Evolutionary conservation across 1,140 invertebrate genomes (phyloP), one percentile per base, ranked within the genome.

Genomic region (Orchestia grillus): DNA sequence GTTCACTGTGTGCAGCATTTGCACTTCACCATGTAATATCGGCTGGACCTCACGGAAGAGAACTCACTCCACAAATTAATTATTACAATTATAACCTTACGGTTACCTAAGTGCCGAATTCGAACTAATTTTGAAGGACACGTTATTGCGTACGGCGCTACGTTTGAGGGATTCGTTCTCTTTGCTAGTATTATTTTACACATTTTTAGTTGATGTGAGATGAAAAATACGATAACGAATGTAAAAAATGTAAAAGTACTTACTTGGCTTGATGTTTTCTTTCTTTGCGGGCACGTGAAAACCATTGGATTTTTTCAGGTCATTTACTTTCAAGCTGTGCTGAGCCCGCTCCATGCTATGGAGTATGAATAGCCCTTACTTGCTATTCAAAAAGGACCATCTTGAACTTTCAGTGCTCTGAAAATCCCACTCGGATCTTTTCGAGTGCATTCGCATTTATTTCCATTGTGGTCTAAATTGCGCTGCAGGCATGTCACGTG

Each of bases 391-490:
- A 36, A 77, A 8, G 28, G 28, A 8, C 62, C 36, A 77, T 77
- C 62, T 77, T 77, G 62, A 36, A 77, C 62, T 77, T 77, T 77
- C 15, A 77, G 15, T 77, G 28, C 28, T 77, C 62, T 77, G 62
- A 77, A 77, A 77, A 77, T 36, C 62, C 62, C 62, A 19, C 62
- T 77, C 11, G 62, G 62, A 77, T 77, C 62, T 28, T 77, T 28
- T 77, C 15, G 36, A 77, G 62, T 77, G 62, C 62, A 36, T 36
- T 36, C 28, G 1, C 62, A 77, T 36, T 77, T 28, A 77, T 77
- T 77, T 77, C 62, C 62, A 77, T 77, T 77, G 62, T 77, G 28
- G 62, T 77, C n/a, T 77, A 77, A 77, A 77, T 77, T 77, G 62
- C 15, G 62, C 62, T 19, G 62, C 62, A 77, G 62, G 62, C 62